Base-by-base conservation (phyloP, 2,113 vertebrate species). In the Crotophaga sulcirostris region DNA sequence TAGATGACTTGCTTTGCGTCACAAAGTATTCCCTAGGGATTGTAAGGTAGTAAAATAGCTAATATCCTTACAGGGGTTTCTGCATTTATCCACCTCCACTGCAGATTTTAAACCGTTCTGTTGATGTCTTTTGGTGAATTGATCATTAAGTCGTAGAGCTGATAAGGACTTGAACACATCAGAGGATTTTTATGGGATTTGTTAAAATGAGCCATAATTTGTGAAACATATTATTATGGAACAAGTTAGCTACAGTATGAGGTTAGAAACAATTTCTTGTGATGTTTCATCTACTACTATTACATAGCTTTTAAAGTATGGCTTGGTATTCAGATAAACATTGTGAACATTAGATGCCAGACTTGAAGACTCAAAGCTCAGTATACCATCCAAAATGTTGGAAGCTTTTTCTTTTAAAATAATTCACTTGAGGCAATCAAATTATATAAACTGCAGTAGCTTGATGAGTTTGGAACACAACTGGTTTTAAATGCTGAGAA, bases 71-170 rank as follows among this genome's bases (percentile, higher is more conserved):
- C n/a, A 79, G 79, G 51, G 49, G 20, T 56, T 87, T 84, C 63
- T 84, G 10, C 10, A 34, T 87, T 93, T 95, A 74, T 79, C 68
- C 58, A 52, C 87, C 67, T 95, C 84, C 52, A 29, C 60, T 86
- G 54, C 78, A 89, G 66, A 29, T 16, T 91, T 96, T 56, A 85
- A 76, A 70, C 40, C 77, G 29, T 80, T 90, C 64, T 40, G 54
- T 82, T 89, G 91, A 89, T 87, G 80, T 70, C 84, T 91, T 74
- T 72, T 66, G 59, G 70, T 91, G 80, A 89, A 76, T 44, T 93
- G 75, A 78, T 97, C 86, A 87, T 96, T 96, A 94, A 97, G 81
- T 96, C 94, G 73, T 86, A 33, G 88, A 94, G 91, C 84, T 92
- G 49, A 52, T 83, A 44, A 51, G 83, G 36, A 51, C 69, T 87